phyloP scores from a whole-genome alignment of 1,140 invertebrate genomes.

The Anastrepha obliqua region DNA sequence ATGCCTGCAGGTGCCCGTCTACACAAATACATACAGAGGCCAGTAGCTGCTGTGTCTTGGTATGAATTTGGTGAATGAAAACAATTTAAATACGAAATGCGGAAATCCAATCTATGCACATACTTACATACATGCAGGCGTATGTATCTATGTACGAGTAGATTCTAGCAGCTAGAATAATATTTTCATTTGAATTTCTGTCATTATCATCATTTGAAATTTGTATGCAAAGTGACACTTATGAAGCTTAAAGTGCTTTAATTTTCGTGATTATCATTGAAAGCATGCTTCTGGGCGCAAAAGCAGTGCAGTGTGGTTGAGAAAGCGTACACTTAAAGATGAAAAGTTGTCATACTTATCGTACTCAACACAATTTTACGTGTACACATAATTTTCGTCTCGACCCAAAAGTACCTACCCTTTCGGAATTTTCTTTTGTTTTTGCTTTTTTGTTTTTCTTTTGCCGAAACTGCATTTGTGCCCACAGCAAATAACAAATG shows the following conservation, averaged over 20 bases:
- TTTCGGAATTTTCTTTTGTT: too few relatives aligned
- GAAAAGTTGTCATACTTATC: neutral
- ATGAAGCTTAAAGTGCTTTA: slow-evolving; percentile 34
- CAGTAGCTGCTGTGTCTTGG: neutral
- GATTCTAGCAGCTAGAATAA: neutral
- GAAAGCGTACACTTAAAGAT: neutral
- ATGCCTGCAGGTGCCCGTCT: neutral
- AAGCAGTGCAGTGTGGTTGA: neutral
- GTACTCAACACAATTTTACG: slow-evolving; percentile 34
- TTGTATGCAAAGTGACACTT: slow-evolving; percentile 50
- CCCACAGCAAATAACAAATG: slow-evolving; percentile 31
- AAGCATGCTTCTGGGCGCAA: slow-evolving; percentile 4
- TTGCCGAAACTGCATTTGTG: slow-evolving; percentile 37
- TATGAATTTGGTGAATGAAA: neutral
- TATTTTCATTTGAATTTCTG: slow-evolving; percentile 10
- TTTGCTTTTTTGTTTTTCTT: neutral
- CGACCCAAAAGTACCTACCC: neutral
- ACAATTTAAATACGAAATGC: slow-evolving; percentile 40
- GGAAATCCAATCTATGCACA: slow-evolving; percentile 22
- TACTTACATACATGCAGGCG: neutral
- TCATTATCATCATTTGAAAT: slow-evolving; percentile 34
- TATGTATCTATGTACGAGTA: neutral
- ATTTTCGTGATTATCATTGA: slow-evolving; percentile 42
- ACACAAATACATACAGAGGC: neutral
- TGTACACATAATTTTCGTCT: neutral